Evolutionary conservation across 2,888 invertebrate species (phyloP), one percentile per base, ranked within the genome.

Genomic region (Pandemis cinnamomeana): DNA sequence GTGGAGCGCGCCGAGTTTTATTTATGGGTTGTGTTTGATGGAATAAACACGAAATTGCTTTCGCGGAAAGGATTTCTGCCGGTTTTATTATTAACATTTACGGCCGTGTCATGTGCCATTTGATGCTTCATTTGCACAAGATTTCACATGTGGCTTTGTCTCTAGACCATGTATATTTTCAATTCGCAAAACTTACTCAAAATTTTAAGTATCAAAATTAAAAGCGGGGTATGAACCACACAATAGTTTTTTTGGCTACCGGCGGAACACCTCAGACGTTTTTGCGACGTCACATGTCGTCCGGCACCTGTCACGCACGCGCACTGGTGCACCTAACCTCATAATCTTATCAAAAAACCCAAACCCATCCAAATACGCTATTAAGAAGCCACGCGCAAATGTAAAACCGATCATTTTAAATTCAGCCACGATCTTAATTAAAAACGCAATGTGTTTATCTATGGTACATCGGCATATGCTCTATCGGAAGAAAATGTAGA

Each of bases 251-350:
- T 51, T 69, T 71, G 58, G 71, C 69, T 63, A 75, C 74, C 75
- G 67, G 69, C 76, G 78, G 75, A 77, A 77, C 71, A 77, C 66
- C 78, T 64, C 46, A 74, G 58, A 63, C 46, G 41, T 82, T 86
- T 87, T 87, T 87, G 84, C 83, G 86, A 75, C 77, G 80, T 84
- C 91, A 91, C 82, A 88, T 92, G 91, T 82, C 80, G 80, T 69
- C 48, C 58, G 74, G 78, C 92, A 92, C 87, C 91, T 92, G 92
- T 87, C 91, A 85, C 81, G 82, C 85, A 84, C 85, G 83, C 82
- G 82, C 80, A 79, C 63, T 71, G 71, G 53, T 76, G 78, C 75
- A 72, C 61, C 68, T 73, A 71, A 62, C 73, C 67, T 66, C 62
- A 72, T 72, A 67, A 72, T 71, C 72, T 36, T 11, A 13, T 42